phyloP scores from a whole-genome alignment of 2,113 vertebrate species.

The Boulengeromyrus knoepffleri region DNA sequence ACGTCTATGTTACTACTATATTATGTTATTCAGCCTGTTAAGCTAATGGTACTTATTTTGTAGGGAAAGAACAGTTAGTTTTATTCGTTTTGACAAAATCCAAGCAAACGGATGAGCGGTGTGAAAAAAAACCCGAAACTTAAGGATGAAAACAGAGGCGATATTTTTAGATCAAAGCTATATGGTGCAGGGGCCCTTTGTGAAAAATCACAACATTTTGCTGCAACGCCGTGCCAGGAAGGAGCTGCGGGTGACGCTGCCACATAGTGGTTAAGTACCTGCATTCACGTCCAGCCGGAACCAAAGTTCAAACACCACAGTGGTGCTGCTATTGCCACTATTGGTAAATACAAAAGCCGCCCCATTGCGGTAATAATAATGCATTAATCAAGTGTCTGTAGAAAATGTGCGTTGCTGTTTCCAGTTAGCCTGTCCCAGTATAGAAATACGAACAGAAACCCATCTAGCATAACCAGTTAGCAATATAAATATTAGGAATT shows the following conservation, averaged over 20 bases:
- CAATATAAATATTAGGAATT: background rate
- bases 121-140: background rate
- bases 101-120: background rate
- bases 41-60: background rate
- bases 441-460: background rate
- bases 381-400: background rate
- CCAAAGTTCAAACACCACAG: background rate
- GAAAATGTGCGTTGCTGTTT: background rate
- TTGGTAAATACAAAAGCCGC: background rate
- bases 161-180: slow-evolving; percentile 2
- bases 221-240: background rate
- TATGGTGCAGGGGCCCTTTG: background rate
- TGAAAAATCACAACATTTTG: background rate
- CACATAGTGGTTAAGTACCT: background rate
- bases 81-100: background rate
- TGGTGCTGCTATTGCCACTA: background rate
- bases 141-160: background rate
- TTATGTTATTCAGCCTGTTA: background rate
- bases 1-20: background rate
- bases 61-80: background rate
- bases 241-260: background rate
- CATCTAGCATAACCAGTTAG: background rate
- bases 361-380: background rate
- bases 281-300: background rate
- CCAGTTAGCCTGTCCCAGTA: background rate